Evolutionary conservation across 2,113 vertebrate species (phyloP).

Genomic region (Pandion haliaetus): DNA sequence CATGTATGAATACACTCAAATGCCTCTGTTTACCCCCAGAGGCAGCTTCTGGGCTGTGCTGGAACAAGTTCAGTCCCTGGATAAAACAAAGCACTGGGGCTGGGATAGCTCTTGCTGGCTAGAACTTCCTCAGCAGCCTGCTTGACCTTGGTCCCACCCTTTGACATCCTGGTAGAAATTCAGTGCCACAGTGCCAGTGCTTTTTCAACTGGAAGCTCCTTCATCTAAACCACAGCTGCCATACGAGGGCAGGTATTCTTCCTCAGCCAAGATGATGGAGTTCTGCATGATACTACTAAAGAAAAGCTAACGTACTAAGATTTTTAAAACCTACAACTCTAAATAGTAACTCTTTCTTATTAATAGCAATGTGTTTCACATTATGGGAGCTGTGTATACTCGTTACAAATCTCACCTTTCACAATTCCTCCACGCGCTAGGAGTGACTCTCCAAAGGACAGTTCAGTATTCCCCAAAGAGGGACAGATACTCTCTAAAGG

Average conservation of each 20-base stretch:
- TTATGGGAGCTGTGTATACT: neutral
- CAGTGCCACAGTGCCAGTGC: neutral
- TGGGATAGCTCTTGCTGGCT: neutral
- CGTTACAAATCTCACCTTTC: neutral
- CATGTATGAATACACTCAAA: neutral
- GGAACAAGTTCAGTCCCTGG: neutral
- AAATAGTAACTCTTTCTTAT: neutral
- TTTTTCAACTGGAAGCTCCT: neutral
- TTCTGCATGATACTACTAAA: neutral
- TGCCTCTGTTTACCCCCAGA: neutral
- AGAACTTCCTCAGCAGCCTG: neutral
- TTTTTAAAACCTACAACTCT: neutral
- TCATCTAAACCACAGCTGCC: neutral
- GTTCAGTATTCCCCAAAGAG: neutral
- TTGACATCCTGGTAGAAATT: neutral
- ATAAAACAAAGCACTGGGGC: neutral
- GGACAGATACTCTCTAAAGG: neutral
- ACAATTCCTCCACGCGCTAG: fast-evolving
- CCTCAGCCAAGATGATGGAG: neutral
- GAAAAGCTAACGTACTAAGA: neutral
- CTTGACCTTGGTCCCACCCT: neutral
- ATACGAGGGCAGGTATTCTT: neutral
- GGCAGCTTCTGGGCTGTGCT: neutral
- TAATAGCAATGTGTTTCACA: neutral
- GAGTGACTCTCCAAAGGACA: neutral